Conservation (phyloP, 2,113 vertebrate genomes). For the Circaetus gallicus region DNA sequence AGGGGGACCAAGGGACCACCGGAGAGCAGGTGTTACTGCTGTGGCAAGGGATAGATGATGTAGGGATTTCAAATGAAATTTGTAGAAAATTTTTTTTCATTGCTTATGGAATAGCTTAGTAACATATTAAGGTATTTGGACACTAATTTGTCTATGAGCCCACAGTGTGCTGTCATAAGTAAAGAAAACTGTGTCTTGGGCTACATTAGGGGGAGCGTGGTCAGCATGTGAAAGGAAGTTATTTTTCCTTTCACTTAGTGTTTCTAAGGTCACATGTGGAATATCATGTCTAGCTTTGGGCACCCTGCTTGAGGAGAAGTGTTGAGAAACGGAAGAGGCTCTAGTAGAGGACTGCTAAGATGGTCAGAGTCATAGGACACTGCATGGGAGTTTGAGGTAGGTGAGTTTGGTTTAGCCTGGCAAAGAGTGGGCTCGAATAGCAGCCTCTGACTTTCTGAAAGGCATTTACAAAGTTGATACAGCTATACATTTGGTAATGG, state of each 20-base stretch:
- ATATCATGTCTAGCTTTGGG: not conserved
- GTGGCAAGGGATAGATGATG: not conserved
- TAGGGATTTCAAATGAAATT: not conserved
- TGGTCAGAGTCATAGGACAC: not conserved
- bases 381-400: not conserved
- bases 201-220: accelerated
- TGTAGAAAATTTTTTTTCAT: not conserved
- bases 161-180: not conserved
- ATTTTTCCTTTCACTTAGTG: not conserved
- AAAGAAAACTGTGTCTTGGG: not conserved
- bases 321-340: not conserved
- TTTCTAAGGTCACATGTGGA: not conserved
- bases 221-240: not conserved
- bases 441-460: not conserved
- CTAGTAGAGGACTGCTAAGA: not conserved
- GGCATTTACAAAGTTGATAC: not conserved
- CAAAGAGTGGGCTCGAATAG: not conserved
- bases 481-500: not conserved
- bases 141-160: not conserved
- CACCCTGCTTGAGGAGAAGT: not conserved
- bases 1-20: not conserved
- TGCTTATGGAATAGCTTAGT: not conserved
- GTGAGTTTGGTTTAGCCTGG: not conserved
- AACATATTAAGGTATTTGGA: not conserved
- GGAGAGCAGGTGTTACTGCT: not conserved